These are phyloP conservation scores for Hycleus cichorii DNA, from an alignment of 1,140 invertebrate genomes.

Conservation along the genomic window DNA sequence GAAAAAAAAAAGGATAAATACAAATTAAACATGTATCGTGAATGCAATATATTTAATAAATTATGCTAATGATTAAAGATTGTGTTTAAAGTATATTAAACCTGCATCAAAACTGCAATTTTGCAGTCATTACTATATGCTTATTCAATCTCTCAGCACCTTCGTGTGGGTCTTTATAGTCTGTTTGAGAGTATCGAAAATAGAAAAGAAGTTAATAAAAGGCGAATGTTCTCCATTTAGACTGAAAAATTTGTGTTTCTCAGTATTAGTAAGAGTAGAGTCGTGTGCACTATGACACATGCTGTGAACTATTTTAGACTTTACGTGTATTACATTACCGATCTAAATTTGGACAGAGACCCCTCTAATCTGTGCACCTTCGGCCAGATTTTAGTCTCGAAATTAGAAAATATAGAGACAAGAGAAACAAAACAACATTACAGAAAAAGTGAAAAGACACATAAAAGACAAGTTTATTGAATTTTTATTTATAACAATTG, in stretches of 20 bases:
- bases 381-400: constrained; percentile 9
- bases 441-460: too few relatives aligned
- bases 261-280: constrained; percentile 13
- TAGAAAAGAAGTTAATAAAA: too few relatives aligned
- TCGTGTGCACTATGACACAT: constrained; percentile 37
- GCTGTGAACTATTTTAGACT: constrained; percentile 40
- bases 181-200: too few relatives aligned
- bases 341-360: constrained; percentile 37
- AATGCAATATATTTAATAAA: constrained; percentile 34
- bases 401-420: too few relatives aligned
- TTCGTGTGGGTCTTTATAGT: too few relatives aligned
- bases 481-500: too few relatives aligned
- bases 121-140: too few relatives aligned
- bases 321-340: constrained; percentile 38
- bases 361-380: constrained; percentile 11
- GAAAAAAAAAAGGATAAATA: too few relatives aligned
- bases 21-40: constrained; percentile 24
- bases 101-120: too few relatives aligned
- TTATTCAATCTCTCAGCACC: too few relatives aligned
- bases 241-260: constrained; percentile 3
- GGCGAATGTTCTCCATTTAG: constrained; percentile 11
- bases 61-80: constrained; percentile 28
- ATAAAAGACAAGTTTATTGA: too few relatives aligned
- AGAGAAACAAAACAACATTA: too few relatives aligned
- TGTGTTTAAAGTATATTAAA: constrained; percentile 24